These are phyloP conservation scores for Acanthurus leucopareius DNA, from an alignment of 2,797 vertebrate genomes.

Conservation along the genomic window DNA sequence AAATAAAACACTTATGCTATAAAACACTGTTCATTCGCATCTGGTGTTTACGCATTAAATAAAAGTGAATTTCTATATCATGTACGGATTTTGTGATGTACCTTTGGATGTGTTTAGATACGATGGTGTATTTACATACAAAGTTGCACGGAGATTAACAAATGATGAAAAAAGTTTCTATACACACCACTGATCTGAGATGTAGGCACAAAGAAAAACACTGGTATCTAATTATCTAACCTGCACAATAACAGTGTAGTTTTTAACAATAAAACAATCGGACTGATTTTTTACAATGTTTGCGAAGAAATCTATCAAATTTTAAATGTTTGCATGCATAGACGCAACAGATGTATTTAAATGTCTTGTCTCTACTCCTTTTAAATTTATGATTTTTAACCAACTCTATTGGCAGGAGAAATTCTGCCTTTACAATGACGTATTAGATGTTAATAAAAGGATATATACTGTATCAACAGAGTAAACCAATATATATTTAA, in stretches of 20 bases:
- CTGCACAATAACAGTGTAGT: background rate
- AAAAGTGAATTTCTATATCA: background rate
- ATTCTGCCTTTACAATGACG: background rate
- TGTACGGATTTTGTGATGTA: no score
- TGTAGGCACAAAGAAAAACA: background rate
- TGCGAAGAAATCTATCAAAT: background rate
- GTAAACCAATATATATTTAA: no score
- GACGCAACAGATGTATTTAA: background rate
- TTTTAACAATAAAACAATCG: background rate
- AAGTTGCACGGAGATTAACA: background rate
- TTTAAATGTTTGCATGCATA: no score
- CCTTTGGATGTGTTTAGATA: no score
- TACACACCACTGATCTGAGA: background rate
- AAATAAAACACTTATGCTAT: background rate
- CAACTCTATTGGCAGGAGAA: background rate
- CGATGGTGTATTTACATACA: background rate
- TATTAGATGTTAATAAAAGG: background rate
- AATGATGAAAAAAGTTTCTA: background rate
- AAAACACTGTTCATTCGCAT: background rate
- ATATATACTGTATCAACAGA: background rate
- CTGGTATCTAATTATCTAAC: background rate
- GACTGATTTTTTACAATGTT: background rate
- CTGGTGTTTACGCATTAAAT: background rate
- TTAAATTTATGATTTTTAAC: background rate
- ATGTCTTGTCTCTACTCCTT: background rate